phyloP scores from a whole-genome alignment of 2,888 invertebrate species.

The Spodoptera exigua region DNA sequence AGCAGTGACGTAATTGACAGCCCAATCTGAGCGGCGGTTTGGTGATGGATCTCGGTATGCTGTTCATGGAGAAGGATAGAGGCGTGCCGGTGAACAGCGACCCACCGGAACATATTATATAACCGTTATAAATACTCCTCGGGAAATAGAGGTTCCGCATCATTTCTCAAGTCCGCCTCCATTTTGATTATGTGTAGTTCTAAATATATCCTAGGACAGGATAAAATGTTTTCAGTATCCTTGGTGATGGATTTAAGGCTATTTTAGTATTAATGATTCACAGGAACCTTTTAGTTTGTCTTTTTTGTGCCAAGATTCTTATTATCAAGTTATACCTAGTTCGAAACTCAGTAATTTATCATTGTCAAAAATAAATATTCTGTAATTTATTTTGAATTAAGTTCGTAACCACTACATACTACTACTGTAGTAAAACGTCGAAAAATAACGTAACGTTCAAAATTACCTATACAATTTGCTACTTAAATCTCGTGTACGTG shows the following conservation, averaged over 20 bases:
- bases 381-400: no score
- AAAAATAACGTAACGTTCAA: no score
- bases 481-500: no score
- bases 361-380: no score
- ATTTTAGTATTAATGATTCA: background rate
- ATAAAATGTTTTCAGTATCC: slow-evolving; percentile 2
- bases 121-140: slow-evolving; percentile 33
- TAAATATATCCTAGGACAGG: slow-evolving; percentile 22
- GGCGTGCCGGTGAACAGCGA: slow-evolving; percentile 19
- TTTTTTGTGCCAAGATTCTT: no score
- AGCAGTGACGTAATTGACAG: slow-evolving; percentile 87
- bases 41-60: slow-evolving; percentile 73
- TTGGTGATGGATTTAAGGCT: background rate
- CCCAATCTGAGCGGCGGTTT: slow-evolving; percentile 80
- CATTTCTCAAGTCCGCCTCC: slow-evolving; percentile 33
- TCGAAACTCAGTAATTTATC: no score
- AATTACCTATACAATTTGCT: no score
- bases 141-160: slow-evolving; percentile 20
- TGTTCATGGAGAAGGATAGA: slow-evolving; percentile 30
- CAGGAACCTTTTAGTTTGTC: no score
- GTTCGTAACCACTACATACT: no score
- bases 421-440: no score
- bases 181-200: slow-evolving; percentile 34
- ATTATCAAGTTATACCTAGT: no score
- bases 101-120: slow-evolving; percentile 19